Conservation (phyloP, 2,888 invertebrate species). For the Eilema sororculum region DNA sequence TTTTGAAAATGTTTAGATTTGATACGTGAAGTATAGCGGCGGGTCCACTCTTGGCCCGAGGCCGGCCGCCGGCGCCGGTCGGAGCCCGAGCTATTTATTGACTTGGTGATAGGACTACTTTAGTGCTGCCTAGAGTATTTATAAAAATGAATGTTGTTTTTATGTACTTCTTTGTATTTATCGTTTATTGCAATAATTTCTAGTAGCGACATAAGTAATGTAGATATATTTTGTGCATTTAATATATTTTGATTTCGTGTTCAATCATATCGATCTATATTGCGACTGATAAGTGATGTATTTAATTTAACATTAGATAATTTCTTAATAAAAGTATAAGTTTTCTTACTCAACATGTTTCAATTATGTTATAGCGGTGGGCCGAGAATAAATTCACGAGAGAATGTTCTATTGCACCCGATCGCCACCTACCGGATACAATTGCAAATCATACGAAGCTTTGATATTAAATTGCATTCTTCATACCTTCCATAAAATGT, state of each 20-base stretch:
- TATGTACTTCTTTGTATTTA: conserved; percentile 48
- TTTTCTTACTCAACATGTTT: conserved; percentile 40
- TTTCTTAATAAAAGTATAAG: conserved; percentile 53
- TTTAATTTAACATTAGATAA: conserved; percentile 60
- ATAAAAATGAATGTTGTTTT: conserved; percentile 41
- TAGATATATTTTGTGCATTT: conserved; percentile 67
- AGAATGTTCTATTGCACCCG: too few species aligned
- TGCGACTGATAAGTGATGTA: conserved; percentile 64
- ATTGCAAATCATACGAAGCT: too few species aligned
- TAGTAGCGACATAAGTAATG: conserved; percentile 50
- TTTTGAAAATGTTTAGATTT: conserved; percentile 68
- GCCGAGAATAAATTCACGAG: background rate
- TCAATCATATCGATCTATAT: conserved; percentile 55
- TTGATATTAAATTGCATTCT: too few species aligned
- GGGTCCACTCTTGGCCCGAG: conserved; percentile 27
- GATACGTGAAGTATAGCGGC: conserved; percentile 60
- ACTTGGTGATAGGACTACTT: conserved; percentile 31
- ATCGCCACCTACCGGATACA: too few species aligned
- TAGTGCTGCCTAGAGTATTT: conserved; percentile 40
- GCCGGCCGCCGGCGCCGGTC: background rate
- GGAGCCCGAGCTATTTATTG: conserved; percentile 54
- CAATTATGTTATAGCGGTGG: conserved; percentile 12
- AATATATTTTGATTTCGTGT: conserved; percentile 57
- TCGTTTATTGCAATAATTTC: conserved; percentile 56
- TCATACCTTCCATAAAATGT: too few species aligned